Evolutionary conservation across 2,113 vertebrate genomes (phyloP).

Genomic region (Ochotona princeps): DNA sequence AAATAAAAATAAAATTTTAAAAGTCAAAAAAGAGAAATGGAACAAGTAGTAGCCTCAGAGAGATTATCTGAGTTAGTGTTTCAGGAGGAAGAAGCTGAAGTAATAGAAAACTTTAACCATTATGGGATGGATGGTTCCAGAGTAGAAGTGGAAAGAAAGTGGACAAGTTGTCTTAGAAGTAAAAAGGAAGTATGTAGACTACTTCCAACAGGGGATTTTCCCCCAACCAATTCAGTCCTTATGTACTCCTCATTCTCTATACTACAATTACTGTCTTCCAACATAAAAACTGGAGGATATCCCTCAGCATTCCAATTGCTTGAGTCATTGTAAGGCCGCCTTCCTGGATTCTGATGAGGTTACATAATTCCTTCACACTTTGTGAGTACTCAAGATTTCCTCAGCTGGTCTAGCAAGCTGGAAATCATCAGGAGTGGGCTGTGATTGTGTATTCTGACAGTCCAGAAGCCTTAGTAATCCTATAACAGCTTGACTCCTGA

Average conservation of each 20-base stretch:
- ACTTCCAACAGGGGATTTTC: background rate
- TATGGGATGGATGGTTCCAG: background rate
- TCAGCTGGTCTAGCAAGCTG: slow-evolving; percentile 32
- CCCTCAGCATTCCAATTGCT: slow-evolving; percentile 4
- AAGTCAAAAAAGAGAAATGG: too few relatives aligned
- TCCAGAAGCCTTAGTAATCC: slow-evolving; percentile 10
- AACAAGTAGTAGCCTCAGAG: background rate
- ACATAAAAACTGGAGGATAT: slow-evolving; percentile 20
- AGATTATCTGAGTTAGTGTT: background rate
- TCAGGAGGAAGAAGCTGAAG: background rate
- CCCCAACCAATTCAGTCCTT: background rate
- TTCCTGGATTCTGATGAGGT: slow-evolving; percentile 36
- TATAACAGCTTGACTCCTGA: background rate
- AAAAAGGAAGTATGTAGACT: background rate
- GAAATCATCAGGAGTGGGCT: slow-evolving; percentile 20
- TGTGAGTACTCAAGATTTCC: slow-evolving; percentile 21
- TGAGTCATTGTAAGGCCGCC: background rate
- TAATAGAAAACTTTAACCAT: background rate
- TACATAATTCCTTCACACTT: background rate
- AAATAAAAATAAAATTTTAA: too few relatives aligned
- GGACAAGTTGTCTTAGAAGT: background rate
- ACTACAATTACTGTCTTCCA: slow-evolving; percentile 1
- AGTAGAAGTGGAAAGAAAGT: background rate
- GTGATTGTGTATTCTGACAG: background rate
- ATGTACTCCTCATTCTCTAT: background rate